Evolutionary conservation across 2,888 invertebrate genomes (phyloP), one percentile per base, ranked within the genome.

Genomic region (Peribatodes rhomboidaria): DNA sequence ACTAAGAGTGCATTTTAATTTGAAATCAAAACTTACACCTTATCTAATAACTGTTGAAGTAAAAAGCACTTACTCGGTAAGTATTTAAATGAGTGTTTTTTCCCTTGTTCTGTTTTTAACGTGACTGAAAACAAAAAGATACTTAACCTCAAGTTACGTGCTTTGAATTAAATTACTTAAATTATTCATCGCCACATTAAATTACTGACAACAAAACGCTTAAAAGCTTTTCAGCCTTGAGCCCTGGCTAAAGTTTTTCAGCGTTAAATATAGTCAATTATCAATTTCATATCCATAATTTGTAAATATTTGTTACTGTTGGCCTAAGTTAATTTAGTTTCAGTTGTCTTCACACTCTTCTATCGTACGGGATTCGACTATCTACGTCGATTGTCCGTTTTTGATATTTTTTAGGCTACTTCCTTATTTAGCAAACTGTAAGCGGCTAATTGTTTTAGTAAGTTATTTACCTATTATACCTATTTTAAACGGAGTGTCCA

Each of bases 231-330:
- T 67, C 50, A 88, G 90, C 90, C 71, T 59, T 73, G 93, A 93
- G 93, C 93, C 93, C 93, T 71, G 80, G 92, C 91, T 90, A 88
- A 91, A 92, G 90, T 81, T 92, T 92, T 91, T 84, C 65, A 89
- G 90, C 89, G 89, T 61, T 56, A 37, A 50, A 31, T 49, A 50
- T 55, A 65, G 65, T 65, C 60, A 65, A 56, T 65, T 56, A 65
- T 20, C 31, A 69, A 69, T 67, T 66, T 49, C 47, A 65, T 72
- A 68, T 67, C 54, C 70, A 72, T 52, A 68, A 73, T 65, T 61
- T 62, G 50, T 54, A 33, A 33, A 50, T 35, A 35, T 61, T 64
- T 55, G 61, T 57, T 35, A 63, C 62, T 46, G 65, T 69, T 74
- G 86, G 86, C 86, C 86, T 86, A 86, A 85, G 71, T 78, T 77